phyloP scores from a whole-genome alignment of 2,113 vertebrate species.

The Cyanocitta stelleri region DNA sequence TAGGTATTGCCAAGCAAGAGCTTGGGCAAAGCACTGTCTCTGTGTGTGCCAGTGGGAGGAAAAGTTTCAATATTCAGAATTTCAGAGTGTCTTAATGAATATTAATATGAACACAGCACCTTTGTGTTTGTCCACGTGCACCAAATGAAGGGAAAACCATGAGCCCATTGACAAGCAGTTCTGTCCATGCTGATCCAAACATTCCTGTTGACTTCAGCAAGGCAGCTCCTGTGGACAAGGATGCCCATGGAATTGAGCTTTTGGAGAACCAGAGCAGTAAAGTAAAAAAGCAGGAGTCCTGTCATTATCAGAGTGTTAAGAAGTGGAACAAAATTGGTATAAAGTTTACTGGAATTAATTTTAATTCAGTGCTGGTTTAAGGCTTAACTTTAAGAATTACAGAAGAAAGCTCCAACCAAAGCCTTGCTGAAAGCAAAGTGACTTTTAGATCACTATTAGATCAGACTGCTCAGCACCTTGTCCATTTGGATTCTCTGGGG shows the following conservation, averaged over 20 bases:
- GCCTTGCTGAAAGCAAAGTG: background rate
- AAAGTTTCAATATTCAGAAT: background rate
- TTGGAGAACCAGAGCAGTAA: background rate
- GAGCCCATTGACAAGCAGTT: background rate
- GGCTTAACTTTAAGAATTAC: background rate
- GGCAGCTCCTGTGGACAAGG: background rate
- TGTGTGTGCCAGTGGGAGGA: background rate
- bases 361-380: background rate
- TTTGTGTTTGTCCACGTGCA: background rate
- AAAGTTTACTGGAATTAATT: background rate
- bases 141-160: background rate
- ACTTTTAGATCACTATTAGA: background rate
- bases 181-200: background rate
- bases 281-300: background rate
- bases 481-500: background rate
- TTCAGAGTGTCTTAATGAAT: background rate
- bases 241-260: background rate
- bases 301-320: background rate
- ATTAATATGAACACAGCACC: background rate
- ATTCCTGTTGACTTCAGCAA: background rate
- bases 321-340: background rate
- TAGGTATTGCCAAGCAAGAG: background rate
- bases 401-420: background rate
- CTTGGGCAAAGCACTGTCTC: background rate
- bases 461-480: background rate